Conservation (phyloP, 2,888 invertebrate species). For the Drosophila percnosoma region DNA sequence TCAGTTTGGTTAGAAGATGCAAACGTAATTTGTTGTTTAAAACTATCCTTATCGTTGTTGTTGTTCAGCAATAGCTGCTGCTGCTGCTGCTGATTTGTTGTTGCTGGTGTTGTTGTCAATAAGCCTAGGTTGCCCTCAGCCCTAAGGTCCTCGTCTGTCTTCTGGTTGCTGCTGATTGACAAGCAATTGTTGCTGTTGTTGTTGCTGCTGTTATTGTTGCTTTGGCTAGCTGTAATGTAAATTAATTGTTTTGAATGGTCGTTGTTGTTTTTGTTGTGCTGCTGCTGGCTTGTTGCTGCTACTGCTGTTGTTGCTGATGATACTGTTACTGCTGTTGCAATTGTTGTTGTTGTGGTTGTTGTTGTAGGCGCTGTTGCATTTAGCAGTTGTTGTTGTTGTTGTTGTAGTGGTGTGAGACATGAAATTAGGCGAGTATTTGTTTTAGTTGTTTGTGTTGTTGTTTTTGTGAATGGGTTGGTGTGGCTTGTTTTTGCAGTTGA, state of each 20-base stretch:
- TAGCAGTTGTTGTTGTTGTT: constrained; percentile 34
- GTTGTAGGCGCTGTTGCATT: constrained; percentile 32
- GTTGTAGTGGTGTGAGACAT: constrained; percentile 56
- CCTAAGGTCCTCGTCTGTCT: background rate
- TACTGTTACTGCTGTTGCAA: constrained; percentile 34
- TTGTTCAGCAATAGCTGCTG: constrained; percentile 33
- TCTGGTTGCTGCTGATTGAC: constrained; percentile 44
- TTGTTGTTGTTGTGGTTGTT: constrained; percentile 34
- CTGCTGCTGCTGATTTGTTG: constrained; percentile 22
- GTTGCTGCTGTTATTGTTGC: constrained; percentile 9
- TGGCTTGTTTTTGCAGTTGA: constrained; percentile 35
- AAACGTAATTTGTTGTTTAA: constrained; percentile 71
- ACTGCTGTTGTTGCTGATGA: constrained; percentile 30
- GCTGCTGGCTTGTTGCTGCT: constrained; percentile 10
- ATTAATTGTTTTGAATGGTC: constrained; percentile 63
- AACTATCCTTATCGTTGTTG: constrained; percentile 57
- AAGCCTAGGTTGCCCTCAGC: constrained; percentile 1
- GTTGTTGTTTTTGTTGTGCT: constrained; percentile 38
- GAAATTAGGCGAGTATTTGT: constrained; percentile 66
- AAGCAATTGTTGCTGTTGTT: constrained; percentile 32
- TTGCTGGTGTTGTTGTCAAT: constrained; percentile 29
- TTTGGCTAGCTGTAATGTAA: constrained; percentile 67
- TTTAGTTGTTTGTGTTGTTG: constrained; percentile 55
- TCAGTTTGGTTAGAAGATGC: constrained; percentile 47
- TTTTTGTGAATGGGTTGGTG: constrained; percentile 24